Percentiles rank a stretch among this genome's conserved stretches.
phyloP scores from a whole-genome alignment of 2,797 vertebrate species.

The Lindbergichthys nudifrons region DNA sequence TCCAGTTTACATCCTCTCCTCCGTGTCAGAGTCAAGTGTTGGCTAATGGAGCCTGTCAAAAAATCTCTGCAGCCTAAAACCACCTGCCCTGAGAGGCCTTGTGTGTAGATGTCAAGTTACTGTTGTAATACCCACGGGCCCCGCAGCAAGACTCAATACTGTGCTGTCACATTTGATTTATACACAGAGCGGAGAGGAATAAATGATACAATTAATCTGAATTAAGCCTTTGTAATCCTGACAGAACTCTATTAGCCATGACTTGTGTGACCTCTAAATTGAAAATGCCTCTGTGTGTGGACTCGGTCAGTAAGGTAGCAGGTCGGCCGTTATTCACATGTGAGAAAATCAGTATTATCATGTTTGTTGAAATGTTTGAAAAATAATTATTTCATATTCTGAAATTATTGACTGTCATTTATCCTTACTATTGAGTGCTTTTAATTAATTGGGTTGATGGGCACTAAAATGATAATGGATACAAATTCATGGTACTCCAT shows the following conservation, averaged over 20 bases:
- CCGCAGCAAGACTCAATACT: slow-evolving; percentile 64
- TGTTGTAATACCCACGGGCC: slow-evolving; percentile 51
- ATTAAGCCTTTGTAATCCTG: slow-evolving; percentile 73
- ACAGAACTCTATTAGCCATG: slow-evolving; percentile 65
- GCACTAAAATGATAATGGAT: background rate
- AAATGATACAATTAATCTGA: slow-evolving; percentile 78
- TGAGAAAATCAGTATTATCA: slow-evolving; percentile 2
- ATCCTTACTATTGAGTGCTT: background rate
- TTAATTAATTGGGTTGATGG: background rate
- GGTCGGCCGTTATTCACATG: slow-evolving; percentile 8
- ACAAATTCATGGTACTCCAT: background rate
- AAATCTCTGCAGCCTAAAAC: slow-evolving; percentile 68
- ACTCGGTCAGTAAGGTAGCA: slow-evolving; percentile 36
- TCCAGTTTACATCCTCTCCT: slow-evolving; percentile 62
- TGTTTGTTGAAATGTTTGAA: background rate
- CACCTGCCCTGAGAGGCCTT: slow-evolving; percentile 67
- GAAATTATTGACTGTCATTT: background rate
- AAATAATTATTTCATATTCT: background rate
- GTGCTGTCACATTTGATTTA: slow-evolving; percentile 79
- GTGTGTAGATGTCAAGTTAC: slow-evolving; percentile 58
- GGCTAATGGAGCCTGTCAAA: slow-evolving; percentile 77
- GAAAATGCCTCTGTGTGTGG: slow-evolving; percentile 45
- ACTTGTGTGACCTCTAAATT: slow-evolving; percentile 65
- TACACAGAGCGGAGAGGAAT: slow-evolving; percentile 65
- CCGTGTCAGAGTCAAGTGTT: slow-evolving; percentile 76